phyloP scores from a whole-genome alignment of 2,113 vertebrate species.

The Hypanus sabinus region DNA sequence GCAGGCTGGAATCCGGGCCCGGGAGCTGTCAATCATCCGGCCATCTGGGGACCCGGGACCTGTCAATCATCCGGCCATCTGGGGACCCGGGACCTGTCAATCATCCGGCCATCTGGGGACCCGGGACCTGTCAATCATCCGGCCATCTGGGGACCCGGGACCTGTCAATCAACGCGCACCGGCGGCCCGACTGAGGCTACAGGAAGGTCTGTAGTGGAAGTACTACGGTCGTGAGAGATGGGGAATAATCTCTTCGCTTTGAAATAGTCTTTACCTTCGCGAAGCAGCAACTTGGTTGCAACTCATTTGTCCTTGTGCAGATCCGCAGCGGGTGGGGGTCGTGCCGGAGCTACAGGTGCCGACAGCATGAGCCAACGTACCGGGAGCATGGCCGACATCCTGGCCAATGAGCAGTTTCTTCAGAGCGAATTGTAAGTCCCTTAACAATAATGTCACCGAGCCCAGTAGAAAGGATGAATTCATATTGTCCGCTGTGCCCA shows the following conservation, averaged over 20 bases:
- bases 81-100: not conserved
- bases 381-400: conserved; percentile 37
- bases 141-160: not conserved
- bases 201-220: not conserved
- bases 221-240: not conserved
- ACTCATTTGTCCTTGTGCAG: not conserved
- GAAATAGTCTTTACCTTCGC: not conserved
- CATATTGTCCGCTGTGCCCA: not conserved
- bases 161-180: not conserved
- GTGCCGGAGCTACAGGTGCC: too few species aligned
- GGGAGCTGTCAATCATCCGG: not conserved
- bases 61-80: not conserved
- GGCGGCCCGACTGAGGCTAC: not conserved
- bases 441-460: not conserved
- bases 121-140: not conserved
- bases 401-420: conserved; percentile 42
- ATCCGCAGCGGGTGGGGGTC: too few species aligned
- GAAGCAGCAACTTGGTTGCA: not conserved
- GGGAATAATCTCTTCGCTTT: not conserved
- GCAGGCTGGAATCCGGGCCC: not conserved
- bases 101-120: not conserved
- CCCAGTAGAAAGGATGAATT: not conserved
- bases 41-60: not conserved
- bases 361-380: conserved; percentile 33
- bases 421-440: conserved; percentile 48